Evolutionary conservation across 2,113 vertebrate species (phyloP).

Genomic region (Micromys minutus): DNA sequence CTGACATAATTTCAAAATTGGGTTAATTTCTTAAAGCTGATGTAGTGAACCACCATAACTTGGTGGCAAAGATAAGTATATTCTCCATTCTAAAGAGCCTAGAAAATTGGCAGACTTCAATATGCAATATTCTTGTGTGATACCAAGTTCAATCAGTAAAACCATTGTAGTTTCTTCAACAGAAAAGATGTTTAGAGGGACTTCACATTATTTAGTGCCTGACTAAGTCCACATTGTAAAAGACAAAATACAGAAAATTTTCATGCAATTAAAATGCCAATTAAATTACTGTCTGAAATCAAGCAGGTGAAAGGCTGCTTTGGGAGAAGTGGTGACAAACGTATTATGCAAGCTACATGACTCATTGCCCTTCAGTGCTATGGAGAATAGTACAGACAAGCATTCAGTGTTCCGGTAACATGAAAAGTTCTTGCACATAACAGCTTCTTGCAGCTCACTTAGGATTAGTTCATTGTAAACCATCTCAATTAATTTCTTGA

Average conservation of each 20-base stretch:
- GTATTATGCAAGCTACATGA: background rate
- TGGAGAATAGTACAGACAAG: background rate
- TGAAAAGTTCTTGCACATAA: background rate
- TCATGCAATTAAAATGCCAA: conserved; percentile 20
- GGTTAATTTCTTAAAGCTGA: background rate
- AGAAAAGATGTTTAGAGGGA: background rate
- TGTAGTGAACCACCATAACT: background rate
- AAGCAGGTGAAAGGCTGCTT: conserved; percentile 30
- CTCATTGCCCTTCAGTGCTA: background rate
- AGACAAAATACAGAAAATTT: background rate
- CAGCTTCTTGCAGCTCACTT: background rate
- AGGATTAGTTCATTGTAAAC: background rate
- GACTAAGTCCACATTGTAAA: background rate
- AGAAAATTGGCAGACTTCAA: background rate
- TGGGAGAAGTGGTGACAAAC: background rate
- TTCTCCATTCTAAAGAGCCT: background rate
- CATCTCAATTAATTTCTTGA: background rate
- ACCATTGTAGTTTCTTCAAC: background rate
- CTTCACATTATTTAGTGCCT: conserved; percentile 8
- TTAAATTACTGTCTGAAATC: conserved; percentile 13
- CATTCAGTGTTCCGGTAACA: background rate
- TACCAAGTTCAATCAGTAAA: conserved; percentile 5
- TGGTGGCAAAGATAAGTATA: background rate
- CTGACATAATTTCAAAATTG: background rate
- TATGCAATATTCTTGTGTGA: background rate